A percentile compares a stretch with the other conserved stretches of the same genome.
phyloP scores from a whole-genome alignment of 2,888 invertebrate genomes.

The Oithona nana region DNA sequence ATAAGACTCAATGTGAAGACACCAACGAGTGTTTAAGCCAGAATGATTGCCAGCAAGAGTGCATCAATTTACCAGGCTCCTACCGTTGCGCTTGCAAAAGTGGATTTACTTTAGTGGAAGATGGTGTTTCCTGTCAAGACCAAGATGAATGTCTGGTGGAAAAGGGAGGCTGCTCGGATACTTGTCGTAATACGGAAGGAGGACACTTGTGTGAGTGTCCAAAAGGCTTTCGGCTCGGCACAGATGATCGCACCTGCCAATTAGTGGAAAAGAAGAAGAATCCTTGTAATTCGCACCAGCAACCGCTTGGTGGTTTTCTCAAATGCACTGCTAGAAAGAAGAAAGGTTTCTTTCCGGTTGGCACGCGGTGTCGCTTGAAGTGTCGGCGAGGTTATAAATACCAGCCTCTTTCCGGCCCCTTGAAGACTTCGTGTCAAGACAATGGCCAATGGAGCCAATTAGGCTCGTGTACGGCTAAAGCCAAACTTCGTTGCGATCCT shows the following conservation, averaged over 20 bases:
- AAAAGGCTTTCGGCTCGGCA: constrained; percentile 32
- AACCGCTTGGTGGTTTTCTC: not conserved
- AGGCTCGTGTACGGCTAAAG: constrained; percentile 22
- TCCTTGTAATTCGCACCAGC: not conserved
- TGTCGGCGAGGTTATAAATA: constrained; percentile 37
- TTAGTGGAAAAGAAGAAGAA: not conserved
- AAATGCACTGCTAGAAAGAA: constrained; percentile 9
- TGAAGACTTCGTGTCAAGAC: constrained; percentile 33
- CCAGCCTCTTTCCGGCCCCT: constrained; percentile 29
- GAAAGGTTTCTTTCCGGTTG: constrained; percentile 23
- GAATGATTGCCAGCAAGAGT: constrained; percentile 28
- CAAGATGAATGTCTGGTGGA: constrained; percentile 24
- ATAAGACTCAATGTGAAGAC: not conserved
- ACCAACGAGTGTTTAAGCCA: constrained; percentile 26
- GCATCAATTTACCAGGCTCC: constrained; percentile 37
- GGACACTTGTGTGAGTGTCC: constrained; percentile 38
- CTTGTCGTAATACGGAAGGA: constrained; percentile 34
- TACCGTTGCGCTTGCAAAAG: constrained; percentile 31
- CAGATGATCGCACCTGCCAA: constrained; percentile 20
- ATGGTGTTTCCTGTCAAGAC: constrained; percentile 19
- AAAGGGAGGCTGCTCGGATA: constrained; percentile 38
- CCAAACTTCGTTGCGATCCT: constrained; percentile 33
- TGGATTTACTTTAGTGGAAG: not conserved
- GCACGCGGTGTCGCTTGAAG: constrained; percentile 33
- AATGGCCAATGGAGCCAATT: constrained; percentile 36